Evolutionary conservation across 2,888 invertebrate species (phyloP), one percentile per base, ranked within the genome.

Genomic region (Synergus gifuensis): DNA sequence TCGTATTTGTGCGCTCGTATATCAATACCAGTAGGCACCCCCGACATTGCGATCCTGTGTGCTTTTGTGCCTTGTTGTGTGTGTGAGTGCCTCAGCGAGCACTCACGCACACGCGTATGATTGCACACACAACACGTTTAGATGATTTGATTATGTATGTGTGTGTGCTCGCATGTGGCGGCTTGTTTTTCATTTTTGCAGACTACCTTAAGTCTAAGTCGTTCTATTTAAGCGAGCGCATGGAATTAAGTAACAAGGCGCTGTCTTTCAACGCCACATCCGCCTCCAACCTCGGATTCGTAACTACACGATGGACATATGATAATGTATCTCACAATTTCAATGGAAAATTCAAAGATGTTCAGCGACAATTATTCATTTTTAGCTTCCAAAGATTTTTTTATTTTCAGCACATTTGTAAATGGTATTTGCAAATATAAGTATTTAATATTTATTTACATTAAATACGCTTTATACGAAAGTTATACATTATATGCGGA

Each of bases 1-100:
- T 86, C 85, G 90, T 89, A 87, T 89, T 87, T 84, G 90, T 88
- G 91, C 86, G 90, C 91, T 91, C 91, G 90, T 91, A 91, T 91
- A 91, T 91, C 91, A 91, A 91, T 91, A 90, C 91, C 91, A 91
- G 91, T 91, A 91, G 91, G 90, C 91, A 90, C 90, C 91, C 91
- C 90, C 90, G 90, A 90, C 88, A 87, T 90, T 86, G 89, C 88
- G 87, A 87, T 87, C 86, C 83, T 78, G 73, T 28, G 62, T 69
- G 42, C 54, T 78, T 78, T 63, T 76, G 46, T 77, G 79, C 46
- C 66, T 42, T 76, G 76, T 28, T 18, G 16, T 63, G 76, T 77
- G 83, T 78, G 83, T 79, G 83, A 81, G 84, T 84, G 81, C 79
- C 80, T 64, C 78, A 82, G 82, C 83, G 81, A 81, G 84, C 83